Evolutionary conservation across 1,140 invertebrate species (phyloP).

Genomic region (Cataglyphis hispanica): DNA sequence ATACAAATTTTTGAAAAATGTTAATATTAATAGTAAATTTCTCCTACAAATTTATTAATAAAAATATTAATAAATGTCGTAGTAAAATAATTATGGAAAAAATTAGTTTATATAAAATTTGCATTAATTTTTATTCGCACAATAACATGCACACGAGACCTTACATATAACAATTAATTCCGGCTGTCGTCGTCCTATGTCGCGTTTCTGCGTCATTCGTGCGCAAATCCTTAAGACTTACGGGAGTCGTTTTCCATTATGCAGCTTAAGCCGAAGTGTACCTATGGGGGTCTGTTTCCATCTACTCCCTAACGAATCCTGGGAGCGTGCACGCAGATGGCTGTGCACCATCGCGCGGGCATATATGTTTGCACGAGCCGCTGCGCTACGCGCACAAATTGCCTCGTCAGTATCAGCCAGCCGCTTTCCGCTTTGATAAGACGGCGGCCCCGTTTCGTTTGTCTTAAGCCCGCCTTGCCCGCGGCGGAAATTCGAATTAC

Average conservation of each 20-base stretch:
- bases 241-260: conserved; percentile 72
- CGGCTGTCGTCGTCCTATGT: conserved; percentile 47
- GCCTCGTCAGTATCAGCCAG: conserved; percentile 60
- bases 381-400: conserved; percentile 62
- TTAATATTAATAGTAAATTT: neutral
- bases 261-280: conserved; percentile 58
- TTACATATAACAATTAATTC: conserved; percentile 60
- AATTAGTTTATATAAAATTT: neutral
- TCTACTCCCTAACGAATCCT: conserved; percentile 50
- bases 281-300: conserved; percentile 71
- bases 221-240: conserved; percentile 57
- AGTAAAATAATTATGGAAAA: neutral
- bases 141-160: no score
- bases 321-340: conserved; percentile 46
- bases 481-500: conserved; percentile 57
- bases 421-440: conserved; percentile 59
- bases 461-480: conserved; percentile 55
- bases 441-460: conserved; percentile 38
- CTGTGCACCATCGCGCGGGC: conserved; percentile 45
- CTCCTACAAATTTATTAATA: neutral
- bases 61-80: neutral
- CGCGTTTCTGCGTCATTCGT: conserved; percentile 20
- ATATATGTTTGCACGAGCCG: conserved; percentile 55
- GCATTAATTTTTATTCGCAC: neutral
- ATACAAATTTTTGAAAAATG: neutral